Conservation (phyloP, 2,113 vertebrate genomes). For the Cheirogaleus medius region DNA sequence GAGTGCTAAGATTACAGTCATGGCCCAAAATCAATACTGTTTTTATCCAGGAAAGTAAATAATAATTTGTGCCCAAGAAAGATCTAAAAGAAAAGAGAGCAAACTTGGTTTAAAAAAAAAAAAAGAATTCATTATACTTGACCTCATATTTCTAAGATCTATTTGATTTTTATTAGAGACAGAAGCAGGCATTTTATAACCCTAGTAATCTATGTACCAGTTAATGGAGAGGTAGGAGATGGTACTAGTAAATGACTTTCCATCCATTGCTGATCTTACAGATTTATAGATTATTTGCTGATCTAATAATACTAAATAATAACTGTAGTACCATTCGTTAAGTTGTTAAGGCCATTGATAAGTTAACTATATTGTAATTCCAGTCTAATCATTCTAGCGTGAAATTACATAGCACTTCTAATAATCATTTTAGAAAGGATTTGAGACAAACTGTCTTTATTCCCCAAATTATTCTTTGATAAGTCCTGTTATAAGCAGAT, state of each 20-base stretch:
- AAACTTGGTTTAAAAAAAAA: background rate
- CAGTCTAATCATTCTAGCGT: background rate
- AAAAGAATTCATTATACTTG: background rate
- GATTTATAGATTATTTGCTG: background rate
- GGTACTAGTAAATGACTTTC: background rate
- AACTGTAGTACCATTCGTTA: background rate
- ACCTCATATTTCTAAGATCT: background rate
- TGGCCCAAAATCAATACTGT: background rate
- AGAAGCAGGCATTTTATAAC: constrained; percentile 40
- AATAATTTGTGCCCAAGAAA: background rate
- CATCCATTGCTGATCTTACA: background rate
- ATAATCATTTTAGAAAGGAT: constrained; percentile 40
- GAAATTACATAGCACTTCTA: constrained; percentile 17
- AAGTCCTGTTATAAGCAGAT: background rate
- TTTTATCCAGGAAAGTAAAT: constrained; percentile 25
- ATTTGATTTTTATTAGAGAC: constrained; percentile 28
- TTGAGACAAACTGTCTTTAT: constrained; percentile 25
- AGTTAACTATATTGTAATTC: constrained; percentile 36
- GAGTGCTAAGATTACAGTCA: too few relatives aligned
- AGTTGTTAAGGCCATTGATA: background rate
- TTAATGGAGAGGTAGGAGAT: background rate
- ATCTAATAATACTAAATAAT: background rate
- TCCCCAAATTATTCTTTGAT: background rate
- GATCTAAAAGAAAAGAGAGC: background rate
- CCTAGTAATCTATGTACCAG: background rate